Conservation (phyloP, 2,888 invertebrate species). For the Sminthurides aquaticus region DNA sequence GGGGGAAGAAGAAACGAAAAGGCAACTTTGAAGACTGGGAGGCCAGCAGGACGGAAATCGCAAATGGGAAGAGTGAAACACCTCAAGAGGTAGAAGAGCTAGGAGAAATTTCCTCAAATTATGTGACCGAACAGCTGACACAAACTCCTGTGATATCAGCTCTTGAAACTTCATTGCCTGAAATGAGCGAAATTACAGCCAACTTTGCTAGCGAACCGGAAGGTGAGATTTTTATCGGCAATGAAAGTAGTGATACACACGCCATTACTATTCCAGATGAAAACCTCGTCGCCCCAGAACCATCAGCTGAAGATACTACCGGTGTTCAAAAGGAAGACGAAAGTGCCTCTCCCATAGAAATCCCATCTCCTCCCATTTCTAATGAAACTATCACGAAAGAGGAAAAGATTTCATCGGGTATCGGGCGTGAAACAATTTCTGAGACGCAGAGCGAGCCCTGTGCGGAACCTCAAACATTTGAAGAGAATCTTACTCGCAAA, state of each 20-base stretch:
- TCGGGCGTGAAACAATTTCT: no score
- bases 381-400: neutral
- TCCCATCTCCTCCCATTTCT: neutral
- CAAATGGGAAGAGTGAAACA: neutral
- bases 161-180: neutral
- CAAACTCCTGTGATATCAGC: neutral
- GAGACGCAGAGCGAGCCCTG: no score
- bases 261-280: neutral
- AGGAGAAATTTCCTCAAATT: neutral
- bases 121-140: neutral
- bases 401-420: neutral
- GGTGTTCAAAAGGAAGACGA: neutral
- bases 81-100: neutral
- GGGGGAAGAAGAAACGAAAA: neutral
- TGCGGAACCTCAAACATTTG: no score
- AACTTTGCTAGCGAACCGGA: neutral
- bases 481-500: no score
- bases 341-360: no score
- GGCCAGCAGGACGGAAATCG: neutral
- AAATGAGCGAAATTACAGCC: neutral
- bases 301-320: neutral
- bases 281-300: neutral
- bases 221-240: neutral
- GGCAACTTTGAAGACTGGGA: neutral
- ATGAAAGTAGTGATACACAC: neutral